Percentiles rank a stretch among this genome's conserved stretches.
Evolutionary conservation across 1,140 invertebrate species (phyloP).

Genomic region (Lethrus apterus): DNA sequence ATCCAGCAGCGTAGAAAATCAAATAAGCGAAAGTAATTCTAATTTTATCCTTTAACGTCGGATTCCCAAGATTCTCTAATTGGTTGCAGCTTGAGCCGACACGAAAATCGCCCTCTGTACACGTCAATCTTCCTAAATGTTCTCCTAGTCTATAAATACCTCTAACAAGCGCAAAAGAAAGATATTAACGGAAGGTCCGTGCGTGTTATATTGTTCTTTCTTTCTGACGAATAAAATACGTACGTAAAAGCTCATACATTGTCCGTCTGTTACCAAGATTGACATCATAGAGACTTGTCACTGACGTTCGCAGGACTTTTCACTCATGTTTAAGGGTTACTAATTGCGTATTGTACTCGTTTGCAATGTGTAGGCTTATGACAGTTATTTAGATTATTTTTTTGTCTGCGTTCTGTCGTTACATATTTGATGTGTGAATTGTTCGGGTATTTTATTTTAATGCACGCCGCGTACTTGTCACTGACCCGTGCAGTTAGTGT

Average conservation of each 20-base stretch:
- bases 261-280: neutral
- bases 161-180: conserved; percentile 1
- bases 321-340: conserved; percentile 9
- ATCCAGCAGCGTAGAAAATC: conserved; percentile 2
- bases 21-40: conserved; percentile 9
- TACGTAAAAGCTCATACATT: neutral
- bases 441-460: neutral
- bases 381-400: conserved; percentile 1
- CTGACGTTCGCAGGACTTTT: neutral
- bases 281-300: neutral
- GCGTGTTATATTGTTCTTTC: neutral
- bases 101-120: conserved; percentile 2
- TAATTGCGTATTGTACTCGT: conserved; percentile 14
- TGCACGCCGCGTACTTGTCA: neutral
- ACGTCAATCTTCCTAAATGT: conserved; percentile 7
- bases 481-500: conserved; percentile 4
- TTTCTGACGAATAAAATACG: neutral
- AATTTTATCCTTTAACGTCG: conserved; percentile 11
- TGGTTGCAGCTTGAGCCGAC: conserved; percentile 8
- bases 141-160: conserved; percentile 5
- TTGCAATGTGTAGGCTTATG: conserved; percentile 10
- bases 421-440: neutral
- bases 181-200: neutral
- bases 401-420: neutral
- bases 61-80: conserved; percentile 11